Evolutionary conservation across 2,113 vertebrate genomes (phyloP).

Genomic region (Herpailurus yagouaroundi): DNA sequence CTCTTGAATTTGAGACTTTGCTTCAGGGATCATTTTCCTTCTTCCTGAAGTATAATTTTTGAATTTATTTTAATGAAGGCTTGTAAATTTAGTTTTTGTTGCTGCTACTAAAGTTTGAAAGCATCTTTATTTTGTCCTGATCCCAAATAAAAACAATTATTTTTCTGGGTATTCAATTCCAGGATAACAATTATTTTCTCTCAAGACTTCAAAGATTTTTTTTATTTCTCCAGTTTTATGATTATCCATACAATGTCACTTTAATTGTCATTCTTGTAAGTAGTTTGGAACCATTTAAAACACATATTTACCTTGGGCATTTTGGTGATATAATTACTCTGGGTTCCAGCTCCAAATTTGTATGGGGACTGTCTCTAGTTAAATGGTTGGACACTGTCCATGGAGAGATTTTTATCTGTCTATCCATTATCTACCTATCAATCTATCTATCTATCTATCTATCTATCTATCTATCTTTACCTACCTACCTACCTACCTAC

Average conservation of each 20-base stretch:
- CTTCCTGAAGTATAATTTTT: background rate
- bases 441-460: too few relatives aligned
- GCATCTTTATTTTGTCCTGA: background rate
- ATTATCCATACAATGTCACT: background rate
- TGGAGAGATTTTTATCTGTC: background rate
- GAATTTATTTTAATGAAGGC: background rate
- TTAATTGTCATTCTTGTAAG: background rate
- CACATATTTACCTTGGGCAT: background rate
- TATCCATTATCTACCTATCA: background rate
- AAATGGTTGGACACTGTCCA: background rate
- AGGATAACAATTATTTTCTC: constrained; percentile 1
- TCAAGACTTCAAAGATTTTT: background rate
- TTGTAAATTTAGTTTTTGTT: background rate
- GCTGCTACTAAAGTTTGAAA: background rate
- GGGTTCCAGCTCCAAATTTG: background rate
- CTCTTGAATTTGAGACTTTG: constrained; percentile 5
- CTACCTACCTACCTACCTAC: background rate
- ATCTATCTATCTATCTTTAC: background rate
- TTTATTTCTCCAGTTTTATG: background rate
- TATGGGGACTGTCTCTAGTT: background rate
- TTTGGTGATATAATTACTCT: constrained; percentile 8
- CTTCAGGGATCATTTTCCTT: background rate
- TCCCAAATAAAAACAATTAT: background rate
- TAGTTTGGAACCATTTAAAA: background rate
- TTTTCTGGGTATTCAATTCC: background rate